Percentiles rank a stretch among this genome's conserved stretches.
These are phyloP conservation scores for Argyrosomus japonicus DNA, from an alignment of 2,113 vertebrate species.

Conservation along the genomic window DNA sequence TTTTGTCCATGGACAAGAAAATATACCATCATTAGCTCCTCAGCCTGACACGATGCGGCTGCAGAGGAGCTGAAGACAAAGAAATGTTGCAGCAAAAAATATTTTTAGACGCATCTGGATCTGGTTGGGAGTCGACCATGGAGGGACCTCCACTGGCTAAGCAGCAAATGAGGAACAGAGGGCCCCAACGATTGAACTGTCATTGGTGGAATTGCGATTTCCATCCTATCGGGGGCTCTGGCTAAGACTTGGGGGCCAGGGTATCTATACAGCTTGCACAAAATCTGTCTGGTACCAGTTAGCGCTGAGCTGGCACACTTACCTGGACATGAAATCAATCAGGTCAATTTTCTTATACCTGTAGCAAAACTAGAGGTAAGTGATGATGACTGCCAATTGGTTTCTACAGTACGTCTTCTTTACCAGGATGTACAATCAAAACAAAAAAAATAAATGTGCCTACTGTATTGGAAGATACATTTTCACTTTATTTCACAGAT, in stretches of 20 bases:
- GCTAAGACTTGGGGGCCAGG: conserved; percentile 48
- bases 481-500: conserved; percentile 56
- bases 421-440: conserved; percentile 55
- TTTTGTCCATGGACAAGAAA: conserved; percentile 82
- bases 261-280: conserved; percentile 80
- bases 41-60: conserved; percentile 82
- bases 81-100: conserved; percentile 78
- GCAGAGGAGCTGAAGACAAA: conserved; percentile 84
- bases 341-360: conserved; percentile 83
- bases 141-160: conserved; percentile 86
- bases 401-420: conserved; percentile 43
- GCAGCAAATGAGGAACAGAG: conserved; percentile 93
- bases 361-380: conserved; percentile 79
- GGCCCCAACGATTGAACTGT: conserved; percentile 90
- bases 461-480: conserved; percentile 56
- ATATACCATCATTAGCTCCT: conserved; percentile 86
- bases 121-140: conserved; percentile 87
- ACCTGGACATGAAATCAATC: conserved; percentile 88
- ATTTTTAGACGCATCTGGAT: conserved; percentile 90
- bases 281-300: conserved; percentile 83
- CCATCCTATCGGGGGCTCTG: conserved; percentile 80
- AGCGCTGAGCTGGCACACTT: conserved; percentile 77
- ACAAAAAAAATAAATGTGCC: conserved; percentile 31
- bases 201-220: conserved; percentile 87
- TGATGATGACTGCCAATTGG: conserved; percentile 85